Evolutionary conservation across 2,797 vertebrate genomes (phyloP), one percentile per base, ranked within the genome.

Genomic region (Oreochromis mossambicus): DNA sequence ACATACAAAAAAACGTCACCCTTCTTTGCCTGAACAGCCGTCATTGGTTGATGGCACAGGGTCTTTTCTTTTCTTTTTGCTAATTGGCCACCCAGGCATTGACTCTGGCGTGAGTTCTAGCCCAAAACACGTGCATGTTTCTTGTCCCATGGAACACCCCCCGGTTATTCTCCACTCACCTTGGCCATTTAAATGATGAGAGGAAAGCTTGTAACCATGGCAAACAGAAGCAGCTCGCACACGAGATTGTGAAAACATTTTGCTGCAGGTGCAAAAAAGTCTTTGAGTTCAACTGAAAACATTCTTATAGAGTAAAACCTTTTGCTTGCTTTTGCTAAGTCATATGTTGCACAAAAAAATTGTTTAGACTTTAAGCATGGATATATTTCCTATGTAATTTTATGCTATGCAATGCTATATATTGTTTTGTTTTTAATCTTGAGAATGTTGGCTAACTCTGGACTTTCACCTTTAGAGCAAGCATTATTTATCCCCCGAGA

Each of bases 1-100:
- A 90, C 84, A 80, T 87, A 91, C 86, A 91, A 91, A 94, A 66
- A 8, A 1, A 0, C 85, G 26, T 92, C 85, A 89, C 90, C 87
- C 84, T 88, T 88, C 88, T 85, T 86, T 12, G 50, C 86, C 92
- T 87, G 81, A 87, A 86, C 82, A 58, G 87, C 90, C 90, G 48
- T 91, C 90, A 95, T 96, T 93, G 92, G 94, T 92, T 87, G 90
- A 95, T 94, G 92, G 95, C 94, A 94, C 90, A 87, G 88, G 90
- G 89, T 90, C 92, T 94, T 96, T 96, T 95, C 94, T 92, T 94
- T 89, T 88, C 90, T 94, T 93, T 92, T 95, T 92, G 94, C 95
- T 97, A 97, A 96, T 96, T 97, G 96, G 96, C 96, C 96, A 96
- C 96, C 96, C 96, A 96, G 92, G 95, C 93, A 88, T 95, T 95